These are phyloP conservation scores for Antedon bifida DNA, from an alignment of 35 echinoderm and acorn worm genomes.

Conservation along the genomic window DNA sequence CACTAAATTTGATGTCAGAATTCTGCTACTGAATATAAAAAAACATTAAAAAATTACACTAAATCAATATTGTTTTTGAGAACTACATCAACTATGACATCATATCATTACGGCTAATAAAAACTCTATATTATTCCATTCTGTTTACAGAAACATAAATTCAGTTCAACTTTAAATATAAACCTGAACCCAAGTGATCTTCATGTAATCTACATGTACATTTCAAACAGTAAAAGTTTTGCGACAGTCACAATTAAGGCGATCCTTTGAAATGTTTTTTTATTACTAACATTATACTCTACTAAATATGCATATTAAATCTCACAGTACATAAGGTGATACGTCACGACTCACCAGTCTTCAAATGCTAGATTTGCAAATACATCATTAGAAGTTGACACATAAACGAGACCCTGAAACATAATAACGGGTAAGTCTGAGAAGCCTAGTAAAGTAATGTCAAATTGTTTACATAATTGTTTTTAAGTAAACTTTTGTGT, in stretches of 20 bases:
- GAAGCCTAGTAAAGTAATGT: too few species aligned
- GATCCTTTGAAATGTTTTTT: background rate
- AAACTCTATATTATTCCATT: too few species aligned
- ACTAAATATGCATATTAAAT: background rate
- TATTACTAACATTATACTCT: too few species aligned
- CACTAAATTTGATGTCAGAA: too few species aligned
- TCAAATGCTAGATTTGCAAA: conserved; percentile 38
- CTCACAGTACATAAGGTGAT: background rate
- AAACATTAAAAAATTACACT: too few species aligned
- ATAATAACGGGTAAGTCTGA: background rate
- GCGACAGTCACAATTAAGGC: background rate
- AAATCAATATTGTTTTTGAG: too few species aligned
- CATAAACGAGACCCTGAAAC: conserved; percentile 41
- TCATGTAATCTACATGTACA: background rate
- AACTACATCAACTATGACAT: too few species aligned
- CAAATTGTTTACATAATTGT: too few species aligned
- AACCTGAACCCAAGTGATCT: background rate
- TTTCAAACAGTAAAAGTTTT: background rate
- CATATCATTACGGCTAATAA: too few species aligned
- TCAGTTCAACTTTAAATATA: background rate
- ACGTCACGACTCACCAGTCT: conserved; percentile 33
- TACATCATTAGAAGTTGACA: conserved; percentile 22
- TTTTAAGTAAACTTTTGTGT: too few species aligned
- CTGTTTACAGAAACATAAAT: too few species aligned
- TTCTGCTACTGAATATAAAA: too few species aligned